Conservation (phyloP, 2,888 invertebrate species). For the Adelognathus sp. region DNA sequence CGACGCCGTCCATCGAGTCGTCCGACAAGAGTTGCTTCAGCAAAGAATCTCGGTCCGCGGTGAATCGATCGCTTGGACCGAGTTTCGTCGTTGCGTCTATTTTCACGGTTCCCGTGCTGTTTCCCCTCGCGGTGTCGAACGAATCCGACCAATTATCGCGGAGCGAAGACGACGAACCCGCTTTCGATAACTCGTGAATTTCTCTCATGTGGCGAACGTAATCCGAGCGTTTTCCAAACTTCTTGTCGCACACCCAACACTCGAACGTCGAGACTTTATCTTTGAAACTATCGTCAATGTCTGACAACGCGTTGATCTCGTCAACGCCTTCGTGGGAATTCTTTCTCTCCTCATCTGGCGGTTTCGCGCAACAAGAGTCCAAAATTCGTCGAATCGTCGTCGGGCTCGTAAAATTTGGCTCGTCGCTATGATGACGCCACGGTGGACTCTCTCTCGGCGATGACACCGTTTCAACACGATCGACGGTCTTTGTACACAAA, state of each 20-base stretch:
- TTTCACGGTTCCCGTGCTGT: no score
- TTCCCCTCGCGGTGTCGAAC: no score
- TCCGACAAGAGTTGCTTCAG: conserved; percentile 51
- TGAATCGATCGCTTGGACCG: background rate
- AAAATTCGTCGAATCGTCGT: background rate
- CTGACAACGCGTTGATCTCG: background rate
- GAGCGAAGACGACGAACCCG: no score
- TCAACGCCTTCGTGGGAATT: background rate
- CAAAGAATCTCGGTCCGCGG: conserved; percentile 37
- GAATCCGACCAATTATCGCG: no score
- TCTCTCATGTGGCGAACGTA: conserved; percentile 39
- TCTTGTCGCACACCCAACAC: conserved; percentile 38
- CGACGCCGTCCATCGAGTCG: conserved; percentile 12
- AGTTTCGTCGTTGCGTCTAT: background rate
- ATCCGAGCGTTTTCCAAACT: conserved; percentile 15
- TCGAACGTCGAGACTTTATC: background rate
- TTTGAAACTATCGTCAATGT: background rate
- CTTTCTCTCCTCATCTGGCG: background rate
- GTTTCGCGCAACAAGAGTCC: background rate
- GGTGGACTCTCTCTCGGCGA: background rate
- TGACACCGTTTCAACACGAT: background rate
- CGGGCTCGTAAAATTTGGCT: background rate
- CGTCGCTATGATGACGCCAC: background rate
- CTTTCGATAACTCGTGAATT: background rate
- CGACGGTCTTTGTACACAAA: background rate